Evolutionary conservation across 1,140 invertebrate genomes (phyloP).

Genomic region (Drosophila seguyi): DNA sequence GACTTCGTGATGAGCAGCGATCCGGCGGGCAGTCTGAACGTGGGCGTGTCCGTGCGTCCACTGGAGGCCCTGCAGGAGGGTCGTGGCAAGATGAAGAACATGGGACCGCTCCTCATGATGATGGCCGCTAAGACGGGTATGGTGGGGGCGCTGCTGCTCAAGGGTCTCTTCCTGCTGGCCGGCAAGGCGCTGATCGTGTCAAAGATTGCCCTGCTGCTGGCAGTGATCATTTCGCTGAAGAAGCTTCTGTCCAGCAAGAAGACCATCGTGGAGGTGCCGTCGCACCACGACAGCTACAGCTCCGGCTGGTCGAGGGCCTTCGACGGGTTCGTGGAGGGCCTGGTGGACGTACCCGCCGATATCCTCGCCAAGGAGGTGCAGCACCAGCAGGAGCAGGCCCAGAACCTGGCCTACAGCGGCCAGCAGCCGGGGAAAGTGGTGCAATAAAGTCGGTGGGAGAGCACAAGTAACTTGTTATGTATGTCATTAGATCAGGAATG

Average conservation of each 20-base stretch:
- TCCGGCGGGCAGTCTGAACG: constrained; percentile 89
- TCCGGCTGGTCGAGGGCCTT: constrained; percentile 88
- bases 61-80: constrained; percentile 87
- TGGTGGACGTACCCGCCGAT: constrained; percentile 78
- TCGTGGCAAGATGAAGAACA: constrained; percentile 90
- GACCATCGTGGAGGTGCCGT: constrained; percentile 91
- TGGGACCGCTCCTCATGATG: constrained; percentile 90
- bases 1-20: constrained; percentile 91
- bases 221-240: constrained; percentile 92
- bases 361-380: constrained; percentile 81
- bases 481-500: constrained; percentile 48
- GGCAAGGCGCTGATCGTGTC: constrained; percentile 93
- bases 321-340: constrained; percentile 85
- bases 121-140: constrained; percentile 92
- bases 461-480: constrained; percentile 47
- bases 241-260: constrained; percentile 91
- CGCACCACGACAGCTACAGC: constrained; percentile 87
- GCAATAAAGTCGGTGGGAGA: constrained; percentile 56
- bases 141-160: constrained; percentile 91
- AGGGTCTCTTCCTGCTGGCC: constrained; percentile 92
- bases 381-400: constrained; percentile 81
- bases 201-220: constrained; percentile 92
- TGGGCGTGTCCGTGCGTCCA: constrained; percentile 89
- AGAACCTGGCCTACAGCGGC: constrained; percentile 89
- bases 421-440: constrained; percentile 84